Evolutionary conservation across 2,888 invertebrate genomes (phyloP).

Genomic region (Dasysyrphus tricinctus): DNA sequence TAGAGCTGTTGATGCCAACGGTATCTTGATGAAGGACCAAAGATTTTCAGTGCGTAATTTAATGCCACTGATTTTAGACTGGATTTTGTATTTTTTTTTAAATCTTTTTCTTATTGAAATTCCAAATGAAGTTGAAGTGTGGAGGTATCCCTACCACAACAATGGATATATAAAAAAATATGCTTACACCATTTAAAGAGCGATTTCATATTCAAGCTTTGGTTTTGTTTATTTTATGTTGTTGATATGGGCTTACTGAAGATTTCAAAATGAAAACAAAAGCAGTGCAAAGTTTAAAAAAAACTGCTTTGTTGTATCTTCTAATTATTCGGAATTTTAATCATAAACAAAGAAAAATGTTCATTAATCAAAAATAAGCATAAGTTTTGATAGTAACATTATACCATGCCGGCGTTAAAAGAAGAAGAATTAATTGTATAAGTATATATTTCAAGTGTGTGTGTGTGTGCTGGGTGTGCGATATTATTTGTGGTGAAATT

Average conservation of each 20-base stretch:
- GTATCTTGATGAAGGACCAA: conserved; percentile 59
- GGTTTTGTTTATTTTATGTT: conserved; percentile 25
- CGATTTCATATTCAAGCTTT: neutral
- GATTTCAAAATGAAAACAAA: conserved; percentile 4
- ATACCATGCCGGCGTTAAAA: neutral
- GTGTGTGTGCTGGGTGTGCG: neutral
- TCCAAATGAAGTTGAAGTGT: conserved; percentile 21
- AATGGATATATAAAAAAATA: conserved; percentile 17
- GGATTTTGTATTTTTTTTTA: conserved; percentile 5
- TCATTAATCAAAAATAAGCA: conserved; percentile 38
- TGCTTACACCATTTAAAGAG: conserved; percentile 2
- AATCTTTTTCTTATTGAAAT: neutral
- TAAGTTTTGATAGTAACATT: conserved; percentile 19
- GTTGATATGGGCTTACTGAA: conserved; percentile 30
- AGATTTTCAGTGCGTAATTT: conserved; percentile 58
- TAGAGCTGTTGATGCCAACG: conserved; percentile 47
- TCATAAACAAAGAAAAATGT: conserved; percentile 19
- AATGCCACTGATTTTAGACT: conserved; percentile 55
- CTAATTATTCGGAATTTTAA: conserved; percentile 35
- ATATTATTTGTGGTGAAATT: neutral
- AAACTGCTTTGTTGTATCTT: conserved; percentile 32
- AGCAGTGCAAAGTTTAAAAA: conserved; percentile 21
- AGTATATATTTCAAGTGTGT: neutral
- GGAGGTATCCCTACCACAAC: neutral
- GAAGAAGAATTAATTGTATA: neutral